These are phyloP conservation scores for Pleuronectes platessa DNA, from an alignment of 2,113 vertebrate genomes.

Conservation along the genomic window DNA sequence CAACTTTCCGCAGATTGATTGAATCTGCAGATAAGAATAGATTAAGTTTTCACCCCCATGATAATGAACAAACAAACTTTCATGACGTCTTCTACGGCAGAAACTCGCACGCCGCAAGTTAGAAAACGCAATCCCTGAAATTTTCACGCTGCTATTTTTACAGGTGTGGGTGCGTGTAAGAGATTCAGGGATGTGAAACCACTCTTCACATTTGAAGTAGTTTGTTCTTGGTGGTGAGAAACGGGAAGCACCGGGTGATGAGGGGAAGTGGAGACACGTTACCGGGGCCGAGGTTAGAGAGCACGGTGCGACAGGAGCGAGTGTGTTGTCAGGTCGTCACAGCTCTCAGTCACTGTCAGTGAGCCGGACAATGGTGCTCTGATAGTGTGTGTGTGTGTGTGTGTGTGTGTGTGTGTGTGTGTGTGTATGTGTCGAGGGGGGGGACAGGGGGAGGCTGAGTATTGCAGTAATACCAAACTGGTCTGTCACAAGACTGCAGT, in stretches of 20 bases:
- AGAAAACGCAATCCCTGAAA: no score
- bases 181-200: no score
- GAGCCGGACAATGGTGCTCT: slow-evolving; percentile 46
- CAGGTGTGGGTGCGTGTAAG: no score
- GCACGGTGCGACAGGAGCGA: background rate
- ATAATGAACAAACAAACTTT: no score
- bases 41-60: no score
- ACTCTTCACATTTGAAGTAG: no score
- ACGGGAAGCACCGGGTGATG: background rate
- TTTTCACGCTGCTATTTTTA: no score
- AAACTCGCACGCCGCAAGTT: no score
- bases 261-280: slow-evolving; percentile 48
- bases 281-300: background rate
- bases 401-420: slow-evolving; percentile 18
- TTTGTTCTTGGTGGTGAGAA: slow-evolving; percentile 14
- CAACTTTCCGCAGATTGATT: no score
- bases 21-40: no score
- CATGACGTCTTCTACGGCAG: no score
- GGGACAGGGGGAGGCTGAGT: background rate
- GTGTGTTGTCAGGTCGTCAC: slow-evolving; percentile 38
- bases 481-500: slow-evolving; percentile 73
- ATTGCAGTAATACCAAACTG: slow-evolving; percentile 46
- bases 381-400: slow-evolving; percentile 1
- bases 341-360: slow-evolving; percentile 41
- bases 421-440: slow-evolving; percentile 6